Evolutionary conservation across 2,888 invertebrate species (phyloP).

Genomic region (Hipparchia semele): DNA sequence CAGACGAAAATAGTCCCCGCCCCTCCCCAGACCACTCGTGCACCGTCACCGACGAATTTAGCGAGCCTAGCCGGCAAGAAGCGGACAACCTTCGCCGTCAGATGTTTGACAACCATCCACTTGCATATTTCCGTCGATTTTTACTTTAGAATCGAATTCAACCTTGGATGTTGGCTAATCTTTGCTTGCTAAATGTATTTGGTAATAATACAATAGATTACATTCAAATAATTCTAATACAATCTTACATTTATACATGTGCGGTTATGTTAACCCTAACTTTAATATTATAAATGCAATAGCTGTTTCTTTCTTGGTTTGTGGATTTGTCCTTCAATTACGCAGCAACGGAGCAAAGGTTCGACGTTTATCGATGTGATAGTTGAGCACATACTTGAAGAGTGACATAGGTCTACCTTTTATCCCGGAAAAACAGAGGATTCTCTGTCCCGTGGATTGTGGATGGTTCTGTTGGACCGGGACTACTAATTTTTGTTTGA

Average conservation of each 20-base stretch:
- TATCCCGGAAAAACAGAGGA: too few species aligned
- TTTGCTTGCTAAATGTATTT: slow-evolving; percentile 9
- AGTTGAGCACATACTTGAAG: too few species aligned
- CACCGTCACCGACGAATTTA: slow-evolving; percentile 79
- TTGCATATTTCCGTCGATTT: slow-evolving; percentile 32
- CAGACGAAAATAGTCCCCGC: slow-evolving; percentile 82
- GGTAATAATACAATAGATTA: slow-evolving; percentile 13
- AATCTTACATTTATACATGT: background rate
- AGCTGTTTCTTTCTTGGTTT: too few species aligned
- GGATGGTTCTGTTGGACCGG: too few species aligned
- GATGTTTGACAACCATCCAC: slow-evolving; percentile 40
- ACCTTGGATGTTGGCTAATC: slow-evolving; percentile 25
- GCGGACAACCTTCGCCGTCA: slow-evolving; percentile 48
- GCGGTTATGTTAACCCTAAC: background rate
- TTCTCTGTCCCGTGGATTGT: too few species aligned
- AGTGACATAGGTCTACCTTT: too few species aligned
- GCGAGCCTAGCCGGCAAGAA: slow-evolving; percentile 55
- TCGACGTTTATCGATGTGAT: too few species aligned
- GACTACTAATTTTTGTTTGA: too few species aligned
- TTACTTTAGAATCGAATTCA: slow-evolving; percentile 25
- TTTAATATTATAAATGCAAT: background rate
- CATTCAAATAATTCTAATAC: background rate
- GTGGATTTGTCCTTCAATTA: too few species aligned
- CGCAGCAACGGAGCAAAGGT: too few species aligned
- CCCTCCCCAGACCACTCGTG: slow-evolving; percentile 70